These are phyloP conservation scores for Hemiscyllium ocellatum DNA, from an alignment of 2,113 vertebrate genomes.

Conservation along the genomic window DNA sequence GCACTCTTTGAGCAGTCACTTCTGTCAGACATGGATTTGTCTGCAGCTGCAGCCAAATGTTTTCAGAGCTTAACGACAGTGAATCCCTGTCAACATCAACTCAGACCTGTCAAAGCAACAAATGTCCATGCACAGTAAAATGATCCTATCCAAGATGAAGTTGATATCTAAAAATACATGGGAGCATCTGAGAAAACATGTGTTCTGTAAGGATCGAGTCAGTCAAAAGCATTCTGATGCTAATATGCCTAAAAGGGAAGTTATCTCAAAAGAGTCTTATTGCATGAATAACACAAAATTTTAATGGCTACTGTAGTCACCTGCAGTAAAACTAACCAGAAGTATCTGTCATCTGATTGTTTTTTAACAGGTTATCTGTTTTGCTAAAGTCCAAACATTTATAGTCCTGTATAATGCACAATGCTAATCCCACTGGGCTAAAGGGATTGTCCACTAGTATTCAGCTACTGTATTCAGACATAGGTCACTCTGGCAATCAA, in stretches of 20 bases:
- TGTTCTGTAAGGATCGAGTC: not conserved
- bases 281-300: not conserved
- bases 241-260: not conserved
- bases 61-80: not conserved
- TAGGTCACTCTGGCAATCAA: not conserved
- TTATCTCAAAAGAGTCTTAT: not conserved
- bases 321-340: not conserved
- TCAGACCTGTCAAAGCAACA: not conserved
- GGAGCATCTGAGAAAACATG: conserved; percentile 31
- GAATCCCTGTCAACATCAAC: conserved; percentile 20
- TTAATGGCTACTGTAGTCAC: not conserved
- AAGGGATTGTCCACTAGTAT: not conserved
- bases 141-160: not conserved
- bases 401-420: too few relatives aligned
- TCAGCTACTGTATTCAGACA: not conserved
- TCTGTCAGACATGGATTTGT: not conserved
- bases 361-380: not conserved
- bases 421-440: not conserved
- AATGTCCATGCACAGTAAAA: conserved; percentile 27
- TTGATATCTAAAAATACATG: not conserved
- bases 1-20: too few relatives aligned
- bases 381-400: not conserved
- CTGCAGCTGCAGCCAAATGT: not conserved
- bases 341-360: not conserved
- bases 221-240: not conserved